These are phyloP conservation scores for Halcyon malimbica DNA, from an alignment of 2,113 vertebrate species.

Conservation along the genomic window DNA sequence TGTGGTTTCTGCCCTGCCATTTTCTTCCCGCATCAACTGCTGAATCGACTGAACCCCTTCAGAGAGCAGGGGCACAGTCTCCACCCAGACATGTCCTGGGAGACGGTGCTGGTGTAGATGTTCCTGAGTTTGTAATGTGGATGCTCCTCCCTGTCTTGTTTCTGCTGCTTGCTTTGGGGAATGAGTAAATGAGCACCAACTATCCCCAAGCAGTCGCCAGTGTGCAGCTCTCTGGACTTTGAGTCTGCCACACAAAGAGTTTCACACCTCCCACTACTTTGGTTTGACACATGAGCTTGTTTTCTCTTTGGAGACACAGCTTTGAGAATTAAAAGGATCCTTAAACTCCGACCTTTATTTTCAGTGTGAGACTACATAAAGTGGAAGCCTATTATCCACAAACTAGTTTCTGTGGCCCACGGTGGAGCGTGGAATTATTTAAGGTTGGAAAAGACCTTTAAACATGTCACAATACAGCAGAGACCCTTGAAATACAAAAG, in stretches of 20 bases:
- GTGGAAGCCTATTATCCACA: slow-evolving; percentile 41
- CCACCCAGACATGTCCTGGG: fast-evolving
- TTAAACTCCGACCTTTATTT: slow-evolving; percentile 50
- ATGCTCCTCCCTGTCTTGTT: neutral
- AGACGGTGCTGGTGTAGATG: neutral
- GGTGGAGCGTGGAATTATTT: neutral
- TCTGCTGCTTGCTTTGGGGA: neutral
- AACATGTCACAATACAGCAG: neutral
- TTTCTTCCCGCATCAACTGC: neutral
- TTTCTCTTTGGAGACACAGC: neutral
- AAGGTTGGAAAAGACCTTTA: neutral
- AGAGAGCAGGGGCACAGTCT: neutral
- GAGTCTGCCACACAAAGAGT: neutral
- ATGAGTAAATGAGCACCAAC: neutral
- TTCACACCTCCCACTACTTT: no score
- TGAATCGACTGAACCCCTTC: neutral
- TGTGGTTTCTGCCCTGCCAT: neutral
- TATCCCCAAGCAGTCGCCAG: neutral
- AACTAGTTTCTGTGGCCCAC: neutral
- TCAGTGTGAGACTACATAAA: slow-evolving; percentile 36
- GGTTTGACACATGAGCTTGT: neutral
- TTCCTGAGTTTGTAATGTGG: fast-evolving
- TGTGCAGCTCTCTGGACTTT: neutral
- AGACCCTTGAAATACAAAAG: slow-evolving; percentile 41
- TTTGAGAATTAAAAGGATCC: neutral